phyloP scores from a whole-genome alignment of 2,888 invertebrate species.

The Andrena haemorrhoa region DNA sequence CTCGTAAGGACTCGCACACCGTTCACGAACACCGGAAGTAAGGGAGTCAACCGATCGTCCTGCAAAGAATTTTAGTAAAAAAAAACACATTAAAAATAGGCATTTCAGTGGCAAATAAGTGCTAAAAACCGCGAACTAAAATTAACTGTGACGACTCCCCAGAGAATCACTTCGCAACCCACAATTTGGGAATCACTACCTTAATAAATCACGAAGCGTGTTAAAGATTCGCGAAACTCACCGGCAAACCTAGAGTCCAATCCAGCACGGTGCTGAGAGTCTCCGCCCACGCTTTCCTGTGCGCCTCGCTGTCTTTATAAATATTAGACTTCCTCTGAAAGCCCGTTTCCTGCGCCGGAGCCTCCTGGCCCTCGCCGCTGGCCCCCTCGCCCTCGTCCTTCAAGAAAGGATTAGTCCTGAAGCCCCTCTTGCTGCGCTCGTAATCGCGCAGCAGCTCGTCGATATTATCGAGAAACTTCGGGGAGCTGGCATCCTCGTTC shows the following conservation, averaged over 20 bases:
- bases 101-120: too few species aligned
- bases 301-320: conserved; percentile 95
- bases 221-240: conserved; percentile 62
- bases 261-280: conserved; percentile 94
- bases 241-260: conserved; percentile 88
- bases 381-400: conserved; percentile 66
- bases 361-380: conserved; percentile 31
- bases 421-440: conserved; percentile 80
- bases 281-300: conserved; percentile 93
- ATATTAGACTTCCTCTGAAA: conserved; percentile 88
- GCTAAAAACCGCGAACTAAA: too few species aligned
- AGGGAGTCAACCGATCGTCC: conserved; percentile 86
- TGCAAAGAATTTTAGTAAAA: conserved; percentile 64
- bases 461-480: conserved; percentile 70
- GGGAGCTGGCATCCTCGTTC: conserved; percentile 36
- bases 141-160: too few species aligned
- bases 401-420: conserved; percentile 82
- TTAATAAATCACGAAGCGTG: too few species aligned
- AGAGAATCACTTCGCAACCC: too few species aligned
- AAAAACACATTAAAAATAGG: too few species aligned
- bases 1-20: conserved; percentile 87
- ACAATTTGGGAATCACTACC: too few species aligned
- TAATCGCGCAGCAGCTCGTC: conserved; percentile 81
- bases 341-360: conserved; percentile 83
- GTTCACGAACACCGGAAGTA: conserved; percentile 87